These are phyloP conservation scores for Varanus komodoensis DNA, from an alignment of 2,113 vertebrate species.

Conservation along the genomic window DNA sequence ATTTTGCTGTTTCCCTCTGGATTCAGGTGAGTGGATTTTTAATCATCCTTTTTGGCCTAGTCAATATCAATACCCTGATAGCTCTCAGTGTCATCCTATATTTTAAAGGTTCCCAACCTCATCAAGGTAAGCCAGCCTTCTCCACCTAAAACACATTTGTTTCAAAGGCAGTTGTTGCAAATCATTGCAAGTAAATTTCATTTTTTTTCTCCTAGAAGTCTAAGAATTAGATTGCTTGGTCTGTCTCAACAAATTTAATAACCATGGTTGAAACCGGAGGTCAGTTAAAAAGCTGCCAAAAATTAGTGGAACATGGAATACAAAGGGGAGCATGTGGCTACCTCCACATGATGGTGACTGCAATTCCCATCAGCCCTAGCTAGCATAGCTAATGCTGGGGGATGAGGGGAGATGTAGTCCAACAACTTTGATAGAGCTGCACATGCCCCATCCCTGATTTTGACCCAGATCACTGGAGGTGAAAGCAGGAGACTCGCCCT, in stretches of 20 bases:
- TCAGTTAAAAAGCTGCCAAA: neutral
- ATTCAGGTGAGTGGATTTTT: slow-evolving; percentile 71
- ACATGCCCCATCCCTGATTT: too few species aligned
- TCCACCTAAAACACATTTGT: neutral
- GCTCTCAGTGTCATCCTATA: slow-evolving; percentile 70
- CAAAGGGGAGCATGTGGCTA: too few species aligned
- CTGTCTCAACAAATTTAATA: neutral
- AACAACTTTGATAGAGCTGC: too few species aligned
- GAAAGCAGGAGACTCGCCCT: too few species aligned
- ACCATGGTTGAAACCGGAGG: neutral
- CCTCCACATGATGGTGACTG: too few species aligned
- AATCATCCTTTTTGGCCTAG: slow-evolving; percentile 69
- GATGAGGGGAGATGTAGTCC: too few species aligned
- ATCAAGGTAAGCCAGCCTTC: slow-evolving; percentile 54
- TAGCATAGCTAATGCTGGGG: too few species aligned
- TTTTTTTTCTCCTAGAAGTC: neutral
- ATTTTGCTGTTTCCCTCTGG: neutral
- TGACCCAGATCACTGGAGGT: neutral
- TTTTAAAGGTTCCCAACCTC: slow-evolving; percentile 69
- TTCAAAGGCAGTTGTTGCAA: neutral
- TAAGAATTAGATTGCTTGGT: neutral
- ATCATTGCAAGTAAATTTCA: neutral
- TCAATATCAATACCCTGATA: slow-evolving; percentile 73
- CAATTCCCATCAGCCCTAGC: too few species aligned
- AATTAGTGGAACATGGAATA: neutral